phyloP scores from a whole-genome alignment of 2,797 vertebrate genomes.

The Syndactyla subalaris region DNA sequence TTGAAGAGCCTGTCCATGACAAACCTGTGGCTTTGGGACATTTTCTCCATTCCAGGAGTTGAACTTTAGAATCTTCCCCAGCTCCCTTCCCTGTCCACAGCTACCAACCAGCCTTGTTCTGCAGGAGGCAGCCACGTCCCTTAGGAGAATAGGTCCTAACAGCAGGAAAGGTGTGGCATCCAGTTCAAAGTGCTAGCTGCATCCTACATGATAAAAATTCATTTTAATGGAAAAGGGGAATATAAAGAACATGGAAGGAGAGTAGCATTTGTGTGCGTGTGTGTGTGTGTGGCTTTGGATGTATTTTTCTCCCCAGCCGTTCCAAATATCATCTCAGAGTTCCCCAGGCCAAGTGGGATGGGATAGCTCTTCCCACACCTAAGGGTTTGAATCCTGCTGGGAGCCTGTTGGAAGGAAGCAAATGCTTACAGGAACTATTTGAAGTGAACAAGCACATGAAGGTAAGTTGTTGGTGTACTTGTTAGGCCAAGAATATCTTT shows the following conservation, averaged over 20 bases:
- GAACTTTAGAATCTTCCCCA: background rate
- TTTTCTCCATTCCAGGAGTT: background rate
- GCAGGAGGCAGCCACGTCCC: background rate
- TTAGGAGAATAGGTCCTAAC: accelerated
- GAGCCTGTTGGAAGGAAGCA: background rate
- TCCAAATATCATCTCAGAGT: background rate
- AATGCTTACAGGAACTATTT: accelerated
- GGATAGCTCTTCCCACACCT: background rate
- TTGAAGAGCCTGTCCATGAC: background rate
- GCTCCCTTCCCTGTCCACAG: accelerated
- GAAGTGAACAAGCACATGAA: background rate
- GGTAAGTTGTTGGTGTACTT: background rate
- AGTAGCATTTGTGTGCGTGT: too few species aligned
- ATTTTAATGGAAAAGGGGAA: background rate
- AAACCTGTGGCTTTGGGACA: background rate
- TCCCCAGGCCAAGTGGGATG: background rate
- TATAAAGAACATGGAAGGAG: background rate
- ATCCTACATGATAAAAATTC: background rate
- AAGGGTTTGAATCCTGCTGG: accelerated
- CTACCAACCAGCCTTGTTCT: accelerated
- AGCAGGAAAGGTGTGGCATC: accelerated
- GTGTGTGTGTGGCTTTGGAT: background rate
- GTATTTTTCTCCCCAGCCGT: background rate
- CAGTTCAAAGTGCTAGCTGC: background rate
- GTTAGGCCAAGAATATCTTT: background rate